Conservation (phyloP, 2,113 vertebrate species). For the Myotis davidii region DNA sequence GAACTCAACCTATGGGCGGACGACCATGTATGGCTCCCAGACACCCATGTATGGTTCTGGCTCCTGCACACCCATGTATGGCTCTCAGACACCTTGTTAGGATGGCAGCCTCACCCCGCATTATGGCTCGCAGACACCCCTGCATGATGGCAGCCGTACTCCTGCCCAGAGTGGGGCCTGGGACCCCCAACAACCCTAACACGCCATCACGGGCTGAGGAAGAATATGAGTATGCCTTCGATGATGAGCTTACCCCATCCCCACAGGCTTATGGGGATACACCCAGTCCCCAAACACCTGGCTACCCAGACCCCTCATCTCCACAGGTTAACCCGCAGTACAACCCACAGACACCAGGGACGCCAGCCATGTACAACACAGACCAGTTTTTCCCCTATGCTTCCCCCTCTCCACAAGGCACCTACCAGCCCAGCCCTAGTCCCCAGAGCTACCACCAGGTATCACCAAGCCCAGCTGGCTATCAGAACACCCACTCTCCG, state of each 20-base stretch:
- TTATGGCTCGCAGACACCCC: constrained; percentile 94
- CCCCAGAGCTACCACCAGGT: constrained; percentile 98
- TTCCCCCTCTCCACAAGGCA: constrained; percentile 94
- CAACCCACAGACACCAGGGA: constrained; percentile 96
- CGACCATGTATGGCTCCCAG: constrained; percentile 95
- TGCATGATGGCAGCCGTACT: constrained; percentile 95
- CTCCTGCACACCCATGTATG: constrained; percentile 95
- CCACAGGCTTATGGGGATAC: constrained; percentile 95
- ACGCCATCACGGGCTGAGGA: constrained; percentile 95
- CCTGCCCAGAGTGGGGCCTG: constrained; percentile 96
- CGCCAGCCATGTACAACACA: constrained; percentile 96
- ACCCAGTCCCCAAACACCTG: constrained; percentile 95
- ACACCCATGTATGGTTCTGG: constrained; percentile 95
- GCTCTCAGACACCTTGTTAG: constrained; percentile 94
- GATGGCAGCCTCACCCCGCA: constrained; percentile 95
- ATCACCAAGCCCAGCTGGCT: constrained; percentile 94
- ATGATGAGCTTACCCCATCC: constrained; percentile 95
- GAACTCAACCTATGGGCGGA: constrained; percentile 91
- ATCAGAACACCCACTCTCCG: constrained; percentile 96
- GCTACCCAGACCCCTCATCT: constrained; percentile 95
- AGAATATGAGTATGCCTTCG: constrained; percentile 94
- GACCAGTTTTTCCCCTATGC: constrained; percentile 96
- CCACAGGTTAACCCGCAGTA: constrained; percentile 96
- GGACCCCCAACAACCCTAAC: constrained; percentile 96
- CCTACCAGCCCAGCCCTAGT: constrained; percentile 95